Percentiles rank a stretch among this genome's conserved stretches.
phyloP scores from a whole-genome alignment of 2,113 vertebrate species.

The Rhinoderma darwinii region DNA sequence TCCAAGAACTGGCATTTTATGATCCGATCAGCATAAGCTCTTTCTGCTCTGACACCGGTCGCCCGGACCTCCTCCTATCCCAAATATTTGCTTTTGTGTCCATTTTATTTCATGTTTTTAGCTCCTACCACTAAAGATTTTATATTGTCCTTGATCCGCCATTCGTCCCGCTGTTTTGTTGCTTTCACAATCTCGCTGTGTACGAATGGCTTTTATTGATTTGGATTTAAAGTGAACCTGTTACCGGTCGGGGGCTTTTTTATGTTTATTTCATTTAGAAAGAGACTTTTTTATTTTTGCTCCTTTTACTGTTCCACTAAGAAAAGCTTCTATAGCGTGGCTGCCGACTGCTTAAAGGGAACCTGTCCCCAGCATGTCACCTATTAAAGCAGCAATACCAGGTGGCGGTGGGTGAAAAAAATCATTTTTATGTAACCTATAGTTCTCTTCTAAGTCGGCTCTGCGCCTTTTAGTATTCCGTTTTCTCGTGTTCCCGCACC shows the following conservation, averaged over 20 bases:
- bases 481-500: no score
- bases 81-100: conserved; percentile 25
- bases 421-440: no score
- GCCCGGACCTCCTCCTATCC: neutral
- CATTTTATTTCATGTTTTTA: neutral
- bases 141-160: neutral
- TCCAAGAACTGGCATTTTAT: conserved; percentile 52
- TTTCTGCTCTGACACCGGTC: conserved; percentile 26
- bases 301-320: neutral
- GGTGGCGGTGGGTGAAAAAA: no score
- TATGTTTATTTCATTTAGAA: neutral
- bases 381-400: no score
- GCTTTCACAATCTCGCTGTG: neutral
- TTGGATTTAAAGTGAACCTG: neutral
- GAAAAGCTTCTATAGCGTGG: neutral
- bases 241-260: neutral
- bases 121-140: neutral
- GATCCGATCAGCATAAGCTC: conserved; percentile 49
- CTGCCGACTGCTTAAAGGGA: neutral
- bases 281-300: no score
- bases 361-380: no score
- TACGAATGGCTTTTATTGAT: neutral
- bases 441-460: no score
- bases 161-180: neutral
- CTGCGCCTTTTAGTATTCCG: no score